Conservation (phyloP, 2,113 vertebrate species). For the Antechinus stuartii region DNA sequence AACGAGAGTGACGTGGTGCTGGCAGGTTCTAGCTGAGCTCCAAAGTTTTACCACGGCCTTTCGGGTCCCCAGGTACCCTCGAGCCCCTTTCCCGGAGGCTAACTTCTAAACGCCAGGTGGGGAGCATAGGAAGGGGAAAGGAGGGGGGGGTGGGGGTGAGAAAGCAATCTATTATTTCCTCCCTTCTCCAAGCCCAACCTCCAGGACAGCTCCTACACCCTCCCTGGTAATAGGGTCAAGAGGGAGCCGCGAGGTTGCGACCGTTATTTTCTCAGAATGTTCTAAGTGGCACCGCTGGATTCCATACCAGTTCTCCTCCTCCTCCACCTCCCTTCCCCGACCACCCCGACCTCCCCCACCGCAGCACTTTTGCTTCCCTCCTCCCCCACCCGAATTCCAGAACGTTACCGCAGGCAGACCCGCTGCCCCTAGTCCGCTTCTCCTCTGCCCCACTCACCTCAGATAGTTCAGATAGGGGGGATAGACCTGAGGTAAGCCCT, state of each 20-base stretch:
- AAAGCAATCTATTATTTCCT: neutral
- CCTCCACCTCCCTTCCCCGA: neutral
- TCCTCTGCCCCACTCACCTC: conserved; percentile 78
- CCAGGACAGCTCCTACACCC: neutral
- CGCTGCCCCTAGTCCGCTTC: rapidly evolving
- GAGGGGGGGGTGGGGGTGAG: too few relatives aligned
- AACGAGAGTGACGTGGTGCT: neutral
- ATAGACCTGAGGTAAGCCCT: conserved; percentile 81
- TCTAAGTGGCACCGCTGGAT: neutral
- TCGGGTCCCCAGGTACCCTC: neutral
- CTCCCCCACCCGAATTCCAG: neutral
- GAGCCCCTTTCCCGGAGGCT: neutral
- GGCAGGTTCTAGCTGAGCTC: neutral
- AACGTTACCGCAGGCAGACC: neutral
- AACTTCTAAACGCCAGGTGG: neutral
- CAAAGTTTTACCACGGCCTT: neutral
- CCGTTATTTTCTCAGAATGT: neutral
- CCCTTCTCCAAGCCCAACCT: neutral
- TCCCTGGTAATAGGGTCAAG: neutral
- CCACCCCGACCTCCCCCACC: too few relatives aligned
- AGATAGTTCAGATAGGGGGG: conserved; percentile 84
- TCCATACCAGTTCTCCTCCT: neutral
- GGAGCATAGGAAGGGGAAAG: neutral
- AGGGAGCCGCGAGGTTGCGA: neutral
- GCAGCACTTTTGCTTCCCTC: neutral